Percentiles rank a stretch among this genome's conserved stretches.
Conservation (phyloP, 1,140 invertebrate genomes). For the Paralvinella palmiformis region DNA sequence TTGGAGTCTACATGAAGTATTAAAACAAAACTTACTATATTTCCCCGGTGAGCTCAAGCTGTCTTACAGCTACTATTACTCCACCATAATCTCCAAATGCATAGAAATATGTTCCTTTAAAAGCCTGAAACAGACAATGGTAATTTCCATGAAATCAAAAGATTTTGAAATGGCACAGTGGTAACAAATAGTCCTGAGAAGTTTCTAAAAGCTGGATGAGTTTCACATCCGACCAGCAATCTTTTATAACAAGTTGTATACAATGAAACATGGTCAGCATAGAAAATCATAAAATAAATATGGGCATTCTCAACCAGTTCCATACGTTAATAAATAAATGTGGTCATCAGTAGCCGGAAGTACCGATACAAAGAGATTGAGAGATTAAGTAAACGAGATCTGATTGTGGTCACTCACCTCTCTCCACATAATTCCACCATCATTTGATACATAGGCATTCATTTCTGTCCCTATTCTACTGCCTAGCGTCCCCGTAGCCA, state of each 20-base stretch:
- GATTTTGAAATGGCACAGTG: neutral
- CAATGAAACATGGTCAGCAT: too few species aligned
- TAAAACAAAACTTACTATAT: conserved; percentile 52
- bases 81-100: conserved; percentile 88
- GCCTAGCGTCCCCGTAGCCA: conserved; percentile 72
- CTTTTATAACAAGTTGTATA: too few species aligned
- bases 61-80: conserved; percentile 71
- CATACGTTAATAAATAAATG: too few species aligned
- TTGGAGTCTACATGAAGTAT: neutral
- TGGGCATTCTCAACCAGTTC: too few species aligned
- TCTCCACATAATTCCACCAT: conserved; percentile 79
- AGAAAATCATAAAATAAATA: too few species aligned
- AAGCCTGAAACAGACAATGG: conserved; percentile 49
- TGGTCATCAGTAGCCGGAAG: too few species aligned
- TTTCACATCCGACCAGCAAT: too few species aligned
- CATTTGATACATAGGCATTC: conserved; percentile 72
- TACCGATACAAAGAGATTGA: too few species aligned
- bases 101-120: conserved; percentile 80
- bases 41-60: conserved; percentile 63
- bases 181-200: too few species aligned
- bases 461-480: conserved; percentile 61
- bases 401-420: conserved; percentile 57
- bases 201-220: too few species aligned
- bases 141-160: neutral
- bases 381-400: too few species aligned